Conservation (phyloP, 2,888 invertebrate genomes). For the Linhomoeus sp. region DNA sequence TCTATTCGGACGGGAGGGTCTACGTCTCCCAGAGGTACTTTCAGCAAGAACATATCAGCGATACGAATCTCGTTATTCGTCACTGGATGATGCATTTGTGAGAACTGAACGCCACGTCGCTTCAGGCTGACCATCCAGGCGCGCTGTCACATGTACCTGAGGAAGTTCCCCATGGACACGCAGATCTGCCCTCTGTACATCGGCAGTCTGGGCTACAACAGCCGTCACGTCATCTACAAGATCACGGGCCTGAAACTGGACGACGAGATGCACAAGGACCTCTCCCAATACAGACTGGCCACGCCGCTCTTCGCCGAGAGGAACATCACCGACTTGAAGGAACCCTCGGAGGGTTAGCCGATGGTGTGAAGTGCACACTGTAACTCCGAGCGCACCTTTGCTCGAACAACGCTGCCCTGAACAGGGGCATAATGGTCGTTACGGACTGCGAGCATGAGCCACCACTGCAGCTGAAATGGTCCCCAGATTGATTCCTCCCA, state of each 20-base stretch:
- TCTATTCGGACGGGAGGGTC: slow-evolving; percentile 28
- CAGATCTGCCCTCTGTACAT: slow-evolving; percentile 5
- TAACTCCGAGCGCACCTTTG: too few species aligned
- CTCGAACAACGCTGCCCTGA: too few species aligned
- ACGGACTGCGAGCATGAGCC: too few species aligned
- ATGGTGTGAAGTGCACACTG: too few species aligned
- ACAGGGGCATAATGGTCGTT: too few species aligned
- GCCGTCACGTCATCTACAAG: slow-evolving; percentile 57
- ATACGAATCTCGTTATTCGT: too few species aligned
- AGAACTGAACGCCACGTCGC: too few species aligned
- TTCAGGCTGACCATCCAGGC: slow-evolving; percentile 56
- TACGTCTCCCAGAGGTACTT: slow-evolving; percentile 31
- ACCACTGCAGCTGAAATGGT: too few species aligned
- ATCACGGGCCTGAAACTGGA: slow-evolving; percentile 53
- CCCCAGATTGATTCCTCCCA: too few species aligned
- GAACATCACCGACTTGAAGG: slow-evolving; percentile 14
- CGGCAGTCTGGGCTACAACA: slow-evolving; percentile 45
- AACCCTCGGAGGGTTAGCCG: slow-evolving; percentile 9
- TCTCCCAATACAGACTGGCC: slow-evolving; percentile 77
- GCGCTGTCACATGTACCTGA: slow-evolving; percentile 58
- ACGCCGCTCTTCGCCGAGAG: slow-evolving; percentile 13
- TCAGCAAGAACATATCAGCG: too few species aligned
- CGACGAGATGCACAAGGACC: slow-evolving; percentile 68
- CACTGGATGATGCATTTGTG: too few species aligned
- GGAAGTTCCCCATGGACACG: slow-evolving; percentile 63